Base-by-base conservation (phyloP, 2,797 vertebrate genomes). In the Rhadinocentrus ornatus region DNA sequence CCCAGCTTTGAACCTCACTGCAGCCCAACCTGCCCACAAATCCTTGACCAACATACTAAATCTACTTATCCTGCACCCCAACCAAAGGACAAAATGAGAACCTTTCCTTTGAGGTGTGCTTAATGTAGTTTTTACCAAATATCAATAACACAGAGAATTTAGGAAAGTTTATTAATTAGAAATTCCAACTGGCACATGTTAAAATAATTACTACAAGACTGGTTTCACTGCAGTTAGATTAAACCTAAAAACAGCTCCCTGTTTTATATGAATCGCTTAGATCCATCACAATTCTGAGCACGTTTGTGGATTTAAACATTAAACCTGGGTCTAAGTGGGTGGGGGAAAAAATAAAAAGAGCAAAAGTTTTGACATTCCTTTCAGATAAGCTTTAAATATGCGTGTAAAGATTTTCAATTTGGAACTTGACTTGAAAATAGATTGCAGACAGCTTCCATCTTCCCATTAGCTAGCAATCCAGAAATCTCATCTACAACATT, bases 401-500 rank as follows among this genome's bases (percentile, higher is more conserved):
- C 76, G 83, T 66, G 78, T 94, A 95, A 94, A 91, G 94, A 95
- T 95, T 95, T 95, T 95, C 94, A 93, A 95, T 95, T 94, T 94
- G 86, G 83, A 82, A 83, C 90, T 91, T 86, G 89, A 92, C 93
- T 93, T 91, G 87, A 92, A 88, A 94, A 94, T 92, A 93, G 93
- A 95, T 95, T 94, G 94, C 87, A 90, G 89, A 15, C 67, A 84
- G 88, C 84, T 89, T 91, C 92, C 85, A 92, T 91, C 92, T 94
- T 88, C 90, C 93, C 91, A 94, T 94, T 94, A 94, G 89, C 83
- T 81, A 66, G 85, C 91, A 93, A 94, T 95, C 93, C 92, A 83
- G 91, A 94, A 94, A 95, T 93, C 94, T 94, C 93, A 95, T 95
- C 93, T 94, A 91, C 92, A 94, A 94, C 93, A 94, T 95, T 95